Base-by-base conservation (phyloP, 2,113 vertebrate species). In the Oreochromis tanganicae region DNA sequence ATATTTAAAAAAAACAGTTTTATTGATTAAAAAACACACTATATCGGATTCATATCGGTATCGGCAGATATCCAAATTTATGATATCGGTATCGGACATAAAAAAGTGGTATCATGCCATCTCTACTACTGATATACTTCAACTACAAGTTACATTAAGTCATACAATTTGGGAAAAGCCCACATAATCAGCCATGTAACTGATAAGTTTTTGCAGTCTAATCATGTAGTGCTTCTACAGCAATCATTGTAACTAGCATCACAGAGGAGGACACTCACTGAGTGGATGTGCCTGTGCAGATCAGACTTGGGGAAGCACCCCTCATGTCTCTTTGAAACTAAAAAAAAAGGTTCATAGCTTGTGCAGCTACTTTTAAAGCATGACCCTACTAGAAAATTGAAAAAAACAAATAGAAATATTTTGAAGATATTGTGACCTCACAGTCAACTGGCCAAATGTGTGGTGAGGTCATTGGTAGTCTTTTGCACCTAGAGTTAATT, bases 141-240 rank as follows among this genome's bases (percentile, higher is more conserved):
- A 66, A 38, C 61, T 66, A 38, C 34, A 66, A 38, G 61, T 66
- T 66, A 21, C 34, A 66, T 38, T 38, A 66, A 38, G 9, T 63
- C 61, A 38, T 66, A 38, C 34, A 38, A 66, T 66, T 66, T 66
- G 19, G 4, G 19, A 38, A 66, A 66, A 38, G n/a, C 4, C 9
- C 32, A 36, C 10, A 66, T 0, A 66, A 38, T n/a, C 4, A 66
- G 61, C 32, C 17, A 38, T 36, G 13, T 66, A 66, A 66, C 61
- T 66, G 19, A 1, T 5, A 66, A 0, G 19, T 21, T 13, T n/a
- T 66, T 66, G 3, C 61, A 66, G 34, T 66, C 10, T 4, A 21
- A 0, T n/a, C n/a, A 19, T 66, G 0, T 66, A 38, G 61, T 38
- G 61, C 34, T 66, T 66, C 61, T 66, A 34, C 61, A 21, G 34